phyloP scores from a whole-genome alignment of 2,888 invertebrate genomes.

The Melanchra persicariae region DNA sequence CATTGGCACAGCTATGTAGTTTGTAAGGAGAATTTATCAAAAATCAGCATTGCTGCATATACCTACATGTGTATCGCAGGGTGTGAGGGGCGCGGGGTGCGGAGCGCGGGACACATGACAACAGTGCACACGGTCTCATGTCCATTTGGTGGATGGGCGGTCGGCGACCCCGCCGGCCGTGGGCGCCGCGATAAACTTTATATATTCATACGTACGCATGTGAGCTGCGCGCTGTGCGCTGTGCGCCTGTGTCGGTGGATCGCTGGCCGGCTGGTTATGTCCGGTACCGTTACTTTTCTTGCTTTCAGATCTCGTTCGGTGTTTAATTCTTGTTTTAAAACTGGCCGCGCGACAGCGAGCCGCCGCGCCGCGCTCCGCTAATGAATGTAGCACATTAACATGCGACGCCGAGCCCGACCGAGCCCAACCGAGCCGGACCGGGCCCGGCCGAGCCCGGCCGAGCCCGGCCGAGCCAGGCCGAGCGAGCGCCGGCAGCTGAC shows the following conservation, averaged over 20 bases:
- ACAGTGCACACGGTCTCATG: slow-evolving; percentile 65
- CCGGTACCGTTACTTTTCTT: slow-evolving; percentile 79
- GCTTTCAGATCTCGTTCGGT: slow-evolving; percentile 79
- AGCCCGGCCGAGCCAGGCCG: slow-evolving; percentile 10
- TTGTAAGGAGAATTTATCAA: slow-evolving; percentile 38
- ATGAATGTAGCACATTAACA: slow-evolving; percentile 65
- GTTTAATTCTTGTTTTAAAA: slow-evolving; percentile 77
- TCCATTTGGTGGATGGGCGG: slow-evolving; percentile 72
- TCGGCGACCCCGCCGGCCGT: slow-evolving; percentile 66
- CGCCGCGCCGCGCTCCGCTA: slow-evolving; percentile 61
- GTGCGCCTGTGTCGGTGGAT: slow-evolving; percentile 50
- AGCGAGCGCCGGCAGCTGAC: slow-evolving; percentile 18
- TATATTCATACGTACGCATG: slow-evolving; percentile 67
- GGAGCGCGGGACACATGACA: slow-evolving; percentile 62
- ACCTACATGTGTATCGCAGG: slow-evolving; percentile 15
- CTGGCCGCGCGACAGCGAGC: slow-evolving; percentile 61
- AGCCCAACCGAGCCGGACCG: slow-evolving; percentile 9
- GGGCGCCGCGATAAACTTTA: slow-evolving; percentile 67
- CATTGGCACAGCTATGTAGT: not conserved
- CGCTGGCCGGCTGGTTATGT: slow-evolving; percentile 72
- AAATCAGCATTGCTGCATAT: slow-evolving; percentile 47
- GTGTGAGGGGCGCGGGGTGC: slow-evolving; percentile 22
- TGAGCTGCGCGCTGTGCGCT: slow-evolving; percentile 43
- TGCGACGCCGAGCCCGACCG: slow-evolving; percentile 34
- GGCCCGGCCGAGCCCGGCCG: slow-evolving; percentile 9